Base-by-base conservation (phyloP, 2,888 invertebrate genomes). In the Phyllotreta striolata region DNA sequence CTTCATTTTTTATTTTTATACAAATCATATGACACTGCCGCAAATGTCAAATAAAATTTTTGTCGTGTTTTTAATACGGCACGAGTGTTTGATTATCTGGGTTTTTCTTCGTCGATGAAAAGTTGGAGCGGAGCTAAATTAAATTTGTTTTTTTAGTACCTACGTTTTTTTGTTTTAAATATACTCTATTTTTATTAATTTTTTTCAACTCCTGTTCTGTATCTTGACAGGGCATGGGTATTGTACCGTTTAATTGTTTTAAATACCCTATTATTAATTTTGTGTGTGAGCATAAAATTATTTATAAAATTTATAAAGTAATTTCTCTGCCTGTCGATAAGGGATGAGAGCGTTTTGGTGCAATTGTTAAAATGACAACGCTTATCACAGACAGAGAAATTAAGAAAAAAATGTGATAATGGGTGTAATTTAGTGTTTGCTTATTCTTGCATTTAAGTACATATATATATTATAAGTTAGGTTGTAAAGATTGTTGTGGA, bases 381-480 rank as follows among this genome's bases (percentile, higher is more conserved):
- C 6, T 62, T 43, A 57, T 47, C 60, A 52, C 61, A 63, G 64
- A 71, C 61, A 66, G 65, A 68, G 66, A 69, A 70, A 71, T 70
- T 67, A 63, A 63, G 46, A 70, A 74, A 72, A 70, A 71, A 70
- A 70, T 76, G 76, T 76, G 76, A 76, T 76, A 76, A 66, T 68
- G 72, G 73, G 70, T 72, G 66, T 70, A 69, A 70, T 66, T 70
- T 72, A 70, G 55, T 70, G 66, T 65, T 62, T 64, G 61, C 72
- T 74, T 77, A 75, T 74, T 74, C 74, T 76, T 75, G 76, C 77
- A 73, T 73, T 74, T 74, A 73, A 67, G 68, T 69, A 68, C 64
- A 61, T 71, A 72, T 65, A 52, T 73, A 62, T 24, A 24, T 24
- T 24, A 24, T 66, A 67, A 63, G 70, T 72, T 78, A 77, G 73